Evolutionary conservation across 2,888 invertebrate species (phyloP), one percentile per base, ranked within the genome.

Genomic region (Epicampocera succincta): DNA sequence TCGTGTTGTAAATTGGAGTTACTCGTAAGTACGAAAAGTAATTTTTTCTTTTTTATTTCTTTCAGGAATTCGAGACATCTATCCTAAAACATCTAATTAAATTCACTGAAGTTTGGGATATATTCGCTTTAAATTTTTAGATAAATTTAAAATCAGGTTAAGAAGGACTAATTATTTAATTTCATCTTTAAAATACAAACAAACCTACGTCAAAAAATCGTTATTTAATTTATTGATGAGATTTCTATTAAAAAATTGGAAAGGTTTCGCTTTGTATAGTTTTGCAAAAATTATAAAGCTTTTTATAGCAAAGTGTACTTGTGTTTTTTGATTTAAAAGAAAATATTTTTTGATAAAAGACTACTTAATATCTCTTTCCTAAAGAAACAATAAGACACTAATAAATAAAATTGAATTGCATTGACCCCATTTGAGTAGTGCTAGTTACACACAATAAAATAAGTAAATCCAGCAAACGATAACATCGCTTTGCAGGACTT

Each of bases 51-150:
- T 65, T 63, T 21, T 61, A 15, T 61, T 29, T 63, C 13, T 82
- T 82, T 48, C 82, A 82, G 82, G 82, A 82, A 71, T 82, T 78
- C 71, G 72, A 82, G 82, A 78, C 82, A 82, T 75, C 61, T 82
- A 82, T 82, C 74, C 56, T 72, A 48, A 71, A 69, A 66, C 54
- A 69, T 40, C 66, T 52, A 58, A 12, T 42, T 13, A 48, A 6
- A 66, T 46, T 13, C 19, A 54, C 48, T 65, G n/a, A 40, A 75
- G 66, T 69, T 61, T 46, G 21, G 66, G 48, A 75, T 77, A 78
- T 50, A 61, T 78, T 69, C 82, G 48, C 12, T 72, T 52, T 42
- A 69, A 66, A 81, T 61, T 76, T 73, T 56, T 61, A 72, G 46
- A 75, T 66, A 65, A 54, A 60, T 61, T 72, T 56, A 50, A 81